Base-by-base conservation (phyloP, 1,140 invertebrate genomes). In the Reticulitermes speratus region DNA sequence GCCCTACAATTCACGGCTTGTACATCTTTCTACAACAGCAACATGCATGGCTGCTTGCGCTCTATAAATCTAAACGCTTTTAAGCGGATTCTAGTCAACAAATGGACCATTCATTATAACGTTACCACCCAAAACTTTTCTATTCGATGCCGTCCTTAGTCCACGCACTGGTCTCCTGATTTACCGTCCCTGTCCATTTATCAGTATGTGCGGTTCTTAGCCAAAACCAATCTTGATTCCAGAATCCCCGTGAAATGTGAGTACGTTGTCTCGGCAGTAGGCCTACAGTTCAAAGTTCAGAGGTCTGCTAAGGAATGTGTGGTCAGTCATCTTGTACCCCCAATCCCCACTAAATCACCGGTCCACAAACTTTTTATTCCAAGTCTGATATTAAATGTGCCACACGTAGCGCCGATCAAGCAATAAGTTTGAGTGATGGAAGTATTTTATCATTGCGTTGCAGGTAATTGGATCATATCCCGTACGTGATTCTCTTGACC, bases 401-500 rank as follows among this genome's bases (percentile, higher is more conserved):
- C n/a, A 30, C 65, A 30, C 25, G 25, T 30, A n/a, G 65, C 11
- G 25, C 65, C 7, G 65, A 30, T 75, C 25, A 0, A 75, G n/a
- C 65, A n/a, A 3, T 75, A 65, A 75, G n/a, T 69, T 69, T 69
- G 65, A 69, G 65, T 69, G n/a, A 69, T 69, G 65, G 65, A 52
- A 25, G 65, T 75, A 30, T 30, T 75, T 75, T 75, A 75, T 75
- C 25, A 75, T 75, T 75, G 25, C n/a, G 1, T 75, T 75, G 14
- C 25, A 75, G 65, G 65, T 75, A 75, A 75, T 75, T 75, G 65
- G n/a, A 30, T 75, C 65, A 75, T 75, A 75, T n/a, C 30, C n/a
- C 65, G n/a, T 75, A 30, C 65, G 6, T 19, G 3, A 19, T 30
- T 75, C n/a, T 14, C n/a, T 30, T 75, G 65, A n/a, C 1, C n/a